Evolutionary conservation across 2,113 vertebrate species (phyloP).

Genomic region (Pipra filicauda): DNA sequence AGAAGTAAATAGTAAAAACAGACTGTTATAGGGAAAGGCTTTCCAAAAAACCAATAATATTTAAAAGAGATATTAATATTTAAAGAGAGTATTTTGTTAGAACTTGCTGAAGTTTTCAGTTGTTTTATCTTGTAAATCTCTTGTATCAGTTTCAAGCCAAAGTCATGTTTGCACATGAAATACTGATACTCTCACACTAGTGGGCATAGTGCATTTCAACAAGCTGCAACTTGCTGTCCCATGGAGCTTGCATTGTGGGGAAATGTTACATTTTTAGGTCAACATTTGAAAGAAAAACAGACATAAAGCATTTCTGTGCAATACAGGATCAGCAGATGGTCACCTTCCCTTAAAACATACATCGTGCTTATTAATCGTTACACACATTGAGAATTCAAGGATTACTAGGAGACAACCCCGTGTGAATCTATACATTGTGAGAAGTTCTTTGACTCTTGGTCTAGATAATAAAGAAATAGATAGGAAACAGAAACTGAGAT

Average conservation of each 20-base stretch:
- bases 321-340: not conserved
- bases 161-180: conserved; percentile 74
- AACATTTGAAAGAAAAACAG: not conserved
- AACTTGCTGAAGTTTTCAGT: conserved; percentile 31
- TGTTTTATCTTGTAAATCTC: conserved; percentile 65
- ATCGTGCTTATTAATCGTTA: not conserved
- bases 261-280: conserved; percentile 36
- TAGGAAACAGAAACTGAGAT: not conserved
- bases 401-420: not conserved
- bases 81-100: conserved; percentile 50
- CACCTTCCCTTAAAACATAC: not conserved
- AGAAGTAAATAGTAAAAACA: not conserved
- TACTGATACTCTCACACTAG: conserved; percentile 67
- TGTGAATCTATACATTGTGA: not conserved
- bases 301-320: not conserved
- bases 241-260: conserved; percentile 4
- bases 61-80: not conserved
- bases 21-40: not conserved
- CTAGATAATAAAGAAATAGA: not conserved
- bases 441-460: not conserved
- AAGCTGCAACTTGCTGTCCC: conserved; percentile 63
- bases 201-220: conserved; percentile 69
- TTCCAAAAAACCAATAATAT: conserved; percentile 59
- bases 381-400: not conserved
- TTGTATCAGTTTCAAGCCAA: conserved; percentile 64